Evolutionary conservation across 2,797 vertebrate species (phyloP).

Genomic region (Gallinago stenura): DNA sequence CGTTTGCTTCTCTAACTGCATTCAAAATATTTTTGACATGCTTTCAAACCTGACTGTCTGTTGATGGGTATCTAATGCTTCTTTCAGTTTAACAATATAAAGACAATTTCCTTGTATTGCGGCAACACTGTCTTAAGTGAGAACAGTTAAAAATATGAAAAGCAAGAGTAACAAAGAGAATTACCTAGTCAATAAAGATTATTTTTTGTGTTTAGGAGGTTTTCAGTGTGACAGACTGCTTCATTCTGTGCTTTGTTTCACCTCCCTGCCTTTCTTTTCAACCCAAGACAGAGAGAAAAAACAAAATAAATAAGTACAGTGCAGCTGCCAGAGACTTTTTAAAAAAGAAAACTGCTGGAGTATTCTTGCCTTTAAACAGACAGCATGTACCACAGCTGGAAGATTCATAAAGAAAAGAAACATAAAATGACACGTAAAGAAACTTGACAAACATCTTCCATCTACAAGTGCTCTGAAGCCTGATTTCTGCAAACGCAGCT

Average conservation of each 20-base stretch:
- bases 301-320: background rate
- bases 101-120: background rate
- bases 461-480: background rate
- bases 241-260: constrained; percentile 17
- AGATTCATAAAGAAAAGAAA: constrained; percentile 11
- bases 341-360: background rate
- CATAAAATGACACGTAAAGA: background rate
- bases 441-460: background rate
- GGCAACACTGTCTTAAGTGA: background rate
- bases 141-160: background rate
- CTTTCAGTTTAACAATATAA: background rate
- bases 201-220: constrained; percentile 17
- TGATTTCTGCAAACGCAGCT: background rate
- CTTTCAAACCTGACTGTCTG: background rate
- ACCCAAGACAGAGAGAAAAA: background rate
- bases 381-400: background rate
- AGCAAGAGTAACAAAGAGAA: background rate
- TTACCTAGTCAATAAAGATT: background rate
- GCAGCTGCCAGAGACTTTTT: background rate
- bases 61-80: background rate
- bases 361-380: background rate
- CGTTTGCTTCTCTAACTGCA: background rate
- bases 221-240: background rate
- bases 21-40: background rate
- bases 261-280: background rate